Evolutionary conservation across 2,113 vertebrate genomes (phyloP).

Genomic region (Numida meleagris): DNA sequence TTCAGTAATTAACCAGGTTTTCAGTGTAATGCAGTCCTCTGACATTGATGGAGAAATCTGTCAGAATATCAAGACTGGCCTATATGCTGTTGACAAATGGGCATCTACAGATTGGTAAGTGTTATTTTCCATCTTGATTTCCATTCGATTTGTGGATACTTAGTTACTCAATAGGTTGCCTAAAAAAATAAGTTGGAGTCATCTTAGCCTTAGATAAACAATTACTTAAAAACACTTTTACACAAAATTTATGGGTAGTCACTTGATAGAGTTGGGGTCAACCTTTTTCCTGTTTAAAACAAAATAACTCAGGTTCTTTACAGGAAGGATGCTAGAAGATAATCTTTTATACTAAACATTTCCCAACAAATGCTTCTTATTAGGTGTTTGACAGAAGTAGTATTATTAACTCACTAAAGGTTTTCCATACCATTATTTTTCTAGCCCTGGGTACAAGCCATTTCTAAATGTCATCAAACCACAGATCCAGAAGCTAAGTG

Average conservation of each 20-base stretch:
- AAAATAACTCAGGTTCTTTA: background rate
- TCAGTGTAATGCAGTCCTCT: slow-evolving; percentile 86
- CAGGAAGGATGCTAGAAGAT: background rate
- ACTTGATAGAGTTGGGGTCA: background rate
- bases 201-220: background rate
- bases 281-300: background rate
- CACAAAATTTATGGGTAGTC: background rate
- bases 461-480: slow-evolving; percentile 94
- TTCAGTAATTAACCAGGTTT: slow-evolving; percentile 89
- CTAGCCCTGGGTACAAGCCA: slow-evolving; percentile 96
- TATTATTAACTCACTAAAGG: background rate
- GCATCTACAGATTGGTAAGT: slow-evolving; percentile 92
- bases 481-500: slow-evolving; percentile 90
- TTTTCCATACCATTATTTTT: background rate
- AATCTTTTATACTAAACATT: background rate
- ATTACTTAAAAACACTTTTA: background rate
- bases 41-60: slow-evolving; percentile 89
- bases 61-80: slow-evolving; percentile 86
- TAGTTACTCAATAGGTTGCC: background rate
- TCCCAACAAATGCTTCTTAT: background rate
- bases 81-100: slow-evolving; percentile 90
- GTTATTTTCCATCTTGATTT: background rate
- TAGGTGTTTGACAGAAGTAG: background rate
- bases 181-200: background rate
- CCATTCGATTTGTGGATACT: background rate